phyloP scores from a whole-genome alignment of 2,888 invertebrate genomes.

The Cryptophagus acutangulus region DNA sequence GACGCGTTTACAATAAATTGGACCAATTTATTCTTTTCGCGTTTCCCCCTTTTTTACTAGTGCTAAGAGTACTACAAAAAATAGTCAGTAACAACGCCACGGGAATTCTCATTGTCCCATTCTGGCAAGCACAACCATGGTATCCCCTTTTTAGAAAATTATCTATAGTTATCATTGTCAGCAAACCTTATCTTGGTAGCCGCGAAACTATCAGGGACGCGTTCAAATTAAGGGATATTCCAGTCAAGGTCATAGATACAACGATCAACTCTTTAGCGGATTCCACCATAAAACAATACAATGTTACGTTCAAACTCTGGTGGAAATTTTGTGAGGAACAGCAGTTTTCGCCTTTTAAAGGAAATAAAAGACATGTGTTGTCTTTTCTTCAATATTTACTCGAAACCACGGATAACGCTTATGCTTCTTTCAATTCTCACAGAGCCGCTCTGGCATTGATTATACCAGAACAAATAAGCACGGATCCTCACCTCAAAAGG shows the following conservation, averaged over 20 bases:
- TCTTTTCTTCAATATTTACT: too few species aligned
- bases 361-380: too few species aligned
- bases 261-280: background rate
- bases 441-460: slow-evolving; percentile 27
- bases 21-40: slow-evolving; percentile 20
- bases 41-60: slow-evolving; percentile 20
- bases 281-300: background rate
- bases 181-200: slow-evolving; percentile 7
- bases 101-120: slow-evolving; percentile 31
- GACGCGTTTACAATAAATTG: slow-evolving; percentile 26
- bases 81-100: slow-evolving; percentile 22
- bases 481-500: slow-evolving; percentile 18
- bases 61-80: slow-evolving; percentile 5
- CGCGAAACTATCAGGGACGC: background rate
- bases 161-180: slow-evolving; percentile 13
- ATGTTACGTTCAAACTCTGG: background rate
- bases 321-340: background rate
- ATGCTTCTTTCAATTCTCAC: slow-evolving; percentile 23
- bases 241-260: too few species aligned
- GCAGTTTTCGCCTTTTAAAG: background rate
- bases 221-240: too few species aligned
- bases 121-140: slow-evolving; percentile 32
- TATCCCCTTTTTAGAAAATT: slow-evolving; percentile 26
- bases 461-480: slow-evolving; percentile 11
- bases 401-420: too few species aligned